These are phyloP conservation scores for Ditula angustiorana DNA, from an alignment of 2,888 invertebrate genomes.

Conservation along the genomic window DNA sequence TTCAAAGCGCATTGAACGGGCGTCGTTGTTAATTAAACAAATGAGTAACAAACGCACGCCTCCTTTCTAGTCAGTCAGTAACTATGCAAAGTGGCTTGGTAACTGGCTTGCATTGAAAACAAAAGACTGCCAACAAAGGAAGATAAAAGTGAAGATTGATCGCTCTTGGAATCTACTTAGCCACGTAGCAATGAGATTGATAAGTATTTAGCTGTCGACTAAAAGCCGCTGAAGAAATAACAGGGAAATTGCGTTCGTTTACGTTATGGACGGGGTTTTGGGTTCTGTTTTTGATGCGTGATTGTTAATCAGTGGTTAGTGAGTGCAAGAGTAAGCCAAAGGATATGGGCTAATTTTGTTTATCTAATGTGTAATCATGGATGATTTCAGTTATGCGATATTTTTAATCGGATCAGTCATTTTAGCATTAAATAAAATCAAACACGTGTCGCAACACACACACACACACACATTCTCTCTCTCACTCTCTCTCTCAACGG, in stretches of 20 bases:
- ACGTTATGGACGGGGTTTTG: background rate
- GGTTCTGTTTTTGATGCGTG: background rate
- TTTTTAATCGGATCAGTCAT: too few species aligned
- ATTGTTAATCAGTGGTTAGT: too few species aligned
- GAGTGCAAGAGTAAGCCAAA: too few species aligned
- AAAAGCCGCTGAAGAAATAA: background rate
- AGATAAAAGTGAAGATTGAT: conserved; percentile 36
- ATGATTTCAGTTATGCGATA: too few species aligned
- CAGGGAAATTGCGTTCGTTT: background rate
- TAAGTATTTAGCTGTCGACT: conserved; percentile 14
- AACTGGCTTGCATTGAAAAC: conserved; percentile 27
- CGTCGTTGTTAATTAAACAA: conserved; percentile 15
- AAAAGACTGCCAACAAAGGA: conserved; percentile 18
- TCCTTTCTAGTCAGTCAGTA: background rate
- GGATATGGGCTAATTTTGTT: too few species aligned
- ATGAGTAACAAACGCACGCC: conserved; percentile 5
- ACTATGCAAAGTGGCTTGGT: conserved; percentile 14
- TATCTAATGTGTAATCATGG: too few species aligned
- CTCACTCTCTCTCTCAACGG: too few species aligned
- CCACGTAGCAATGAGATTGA: conserved; percentile 19
- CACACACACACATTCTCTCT: too few species aligned
- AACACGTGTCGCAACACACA: too few species aligned
- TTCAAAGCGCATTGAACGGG: background rate
- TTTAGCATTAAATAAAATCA: too few species aligned
- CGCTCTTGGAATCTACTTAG: conserved; percentile 24